phyloP scores from a whole-genome alignment of 2,888 invertebrate species.

The Polymixis lichenea region DNA sequence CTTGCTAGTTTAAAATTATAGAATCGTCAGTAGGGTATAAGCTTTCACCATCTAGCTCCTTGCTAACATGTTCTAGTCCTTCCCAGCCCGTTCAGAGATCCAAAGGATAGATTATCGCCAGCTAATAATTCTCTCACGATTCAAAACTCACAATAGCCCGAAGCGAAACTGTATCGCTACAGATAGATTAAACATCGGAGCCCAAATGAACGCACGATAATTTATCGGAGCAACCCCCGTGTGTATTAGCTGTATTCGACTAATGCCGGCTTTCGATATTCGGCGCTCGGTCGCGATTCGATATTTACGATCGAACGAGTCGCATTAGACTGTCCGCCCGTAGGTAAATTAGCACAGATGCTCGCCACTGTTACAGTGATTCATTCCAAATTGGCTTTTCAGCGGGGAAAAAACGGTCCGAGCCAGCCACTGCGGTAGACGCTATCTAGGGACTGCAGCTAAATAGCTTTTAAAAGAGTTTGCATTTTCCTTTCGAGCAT shows the following conservation, averaged over 20 bases:
- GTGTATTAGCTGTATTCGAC: constrained; percentile 91
- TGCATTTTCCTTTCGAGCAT: constrained; percentile 76
- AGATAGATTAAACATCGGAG: constrained; percentile 90
- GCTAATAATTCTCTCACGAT: constrained; percentile 71
- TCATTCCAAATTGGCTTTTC: constrained; percentile 91
- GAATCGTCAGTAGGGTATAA: constrained; percentile 21
- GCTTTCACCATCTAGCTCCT: constrained; percentile 46
- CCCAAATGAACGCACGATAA: constrained; percentile 90
- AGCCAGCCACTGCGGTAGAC: constrained; percentile 81
- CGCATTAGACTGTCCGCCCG: constrained; percentile 90
- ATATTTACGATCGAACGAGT: constrained; percentile 88
- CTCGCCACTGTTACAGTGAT: constrained; percentile 89
- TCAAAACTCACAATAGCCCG: constrained; percentile 79
- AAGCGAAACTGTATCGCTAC: constrained; percentile 81
- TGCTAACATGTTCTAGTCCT: constrained; percentile 52
- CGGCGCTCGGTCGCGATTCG: constrained; percentile 89
- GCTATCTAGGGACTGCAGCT: constrained; percentile 84
- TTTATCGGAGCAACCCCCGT: constrained; percentile 89
- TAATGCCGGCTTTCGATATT: constrained; percentile 91
- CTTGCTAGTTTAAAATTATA: constrained; percentile 21
- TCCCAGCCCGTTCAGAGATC: constrained; percentile 60
- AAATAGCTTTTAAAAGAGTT: constrained; percentile 87
- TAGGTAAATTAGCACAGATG: constrained; percentile 91
- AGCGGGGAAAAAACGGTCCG: constrained; percentile 84
- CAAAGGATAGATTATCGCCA: constrained; percentile 57